These are phyloP conservation scores for Anguilla pacifica DNA, from an alignment of 2,797 vertebrate species.

Conservation along the genomic window DNA sequence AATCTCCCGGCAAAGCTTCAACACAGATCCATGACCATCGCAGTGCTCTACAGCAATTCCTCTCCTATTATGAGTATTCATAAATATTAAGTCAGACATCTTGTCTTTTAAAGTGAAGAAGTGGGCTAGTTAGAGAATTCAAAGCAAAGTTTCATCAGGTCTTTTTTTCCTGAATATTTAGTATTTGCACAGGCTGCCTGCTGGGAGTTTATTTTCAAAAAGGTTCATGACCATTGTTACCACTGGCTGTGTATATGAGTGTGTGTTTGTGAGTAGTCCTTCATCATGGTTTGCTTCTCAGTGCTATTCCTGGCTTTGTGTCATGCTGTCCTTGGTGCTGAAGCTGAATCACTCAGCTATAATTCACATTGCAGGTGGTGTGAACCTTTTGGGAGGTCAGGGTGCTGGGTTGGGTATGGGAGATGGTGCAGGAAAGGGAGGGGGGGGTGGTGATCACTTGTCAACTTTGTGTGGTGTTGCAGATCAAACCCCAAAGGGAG, in stretches of 20 bases:
- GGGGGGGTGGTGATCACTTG: neutral
- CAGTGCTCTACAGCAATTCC: neutral
- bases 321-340: constrained; percentile 21
- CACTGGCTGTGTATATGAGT: neutral
- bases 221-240: neutral
- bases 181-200: neutral
- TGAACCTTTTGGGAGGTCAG: neutral
- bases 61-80: neutral
- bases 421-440: neutral
- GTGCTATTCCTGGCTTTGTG: neutral
- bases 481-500: constrained; percentile 15
- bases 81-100: neutral
- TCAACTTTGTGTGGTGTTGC: constrained; percentile 12
- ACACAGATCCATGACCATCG: neutral
- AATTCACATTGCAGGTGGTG: neutral
- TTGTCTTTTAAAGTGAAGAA: constrained; percentile 2
- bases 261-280: neutral
- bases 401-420: neutral
- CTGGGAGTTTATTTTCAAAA: neutral
- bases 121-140: neutral
- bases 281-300: neutral
- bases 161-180: neutral
- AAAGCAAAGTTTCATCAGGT: constrained; percentile 12
- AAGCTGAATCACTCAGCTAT: constrained; percentile 15
- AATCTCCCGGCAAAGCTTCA: neutral